phyloP scores from a whole-genome alignment of 2,888 invertebrate genomes.

The Phyllotreta striolata region DNA sequence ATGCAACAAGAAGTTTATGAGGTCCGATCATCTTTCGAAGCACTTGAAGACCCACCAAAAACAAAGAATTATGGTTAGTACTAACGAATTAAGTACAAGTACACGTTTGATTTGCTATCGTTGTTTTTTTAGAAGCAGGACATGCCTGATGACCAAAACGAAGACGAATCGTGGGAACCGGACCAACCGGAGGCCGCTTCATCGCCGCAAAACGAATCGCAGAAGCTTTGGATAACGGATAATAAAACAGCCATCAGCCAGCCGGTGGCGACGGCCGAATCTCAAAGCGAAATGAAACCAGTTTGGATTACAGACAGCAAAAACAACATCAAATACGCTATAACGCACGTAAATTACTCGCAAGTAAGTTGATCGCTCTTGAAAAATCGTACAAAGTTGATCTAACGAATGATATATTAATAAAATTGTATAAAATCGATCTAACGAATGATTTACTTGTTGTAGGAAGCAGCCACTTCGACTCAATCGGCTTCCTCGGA shows the following conservation, averaged over 20 bases:
- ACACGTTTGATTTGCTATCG: constrained; percentile 34
- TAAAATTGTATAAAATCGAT: neutral
- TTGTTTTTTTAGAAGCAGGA: constrained; percentile 49
- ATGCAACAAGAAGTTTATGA: constrained; percentile 91
- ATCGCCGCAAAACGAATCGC: constrained; percentile 45
- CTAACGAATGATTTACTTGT: constrained; percentile 38
- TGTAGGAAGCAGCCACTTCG: constrained; percentile 76
- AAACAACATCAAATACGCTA: constrained; percentile 60
- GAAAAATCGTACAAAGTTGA: too few species aligned
- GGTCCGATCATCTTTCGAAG: constrained; percentile 89
- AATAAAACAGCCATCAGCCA: constrained; percentile 56
- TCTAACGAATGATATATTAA: too few species aligned
- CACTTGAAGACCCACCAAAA: constrained; percentile 89
- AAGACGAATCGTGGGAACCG: constrained; percentile 46
- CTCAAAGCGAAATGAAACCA: constrained; percentile 50
- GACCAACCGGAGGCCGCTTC: constrained; percentile 36
- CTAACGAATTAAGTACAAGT: constrained; percentile 12
- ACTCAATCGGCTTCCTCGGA: constrained; percentile 76
- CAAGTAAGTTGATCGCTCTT: constrained; percentile 53
- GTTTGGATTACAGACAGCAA: constrained; percentile 59
- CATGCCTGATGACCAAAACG: constrained; percentile 41
- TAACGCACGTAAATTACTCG: constrained; percentile 60
- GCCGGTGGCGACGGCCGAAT: constrained; percentile 28
- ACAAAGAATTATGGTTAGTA: constrained; percentile 66
- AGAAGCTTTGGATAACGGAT: constrained; percentile 59